A percentile compares a stretch with the other conserved stretches of the same genome.
Conservation (phyloP, 2,888 invertebrate species). For the Andrena haemorrhoa region DNA sequence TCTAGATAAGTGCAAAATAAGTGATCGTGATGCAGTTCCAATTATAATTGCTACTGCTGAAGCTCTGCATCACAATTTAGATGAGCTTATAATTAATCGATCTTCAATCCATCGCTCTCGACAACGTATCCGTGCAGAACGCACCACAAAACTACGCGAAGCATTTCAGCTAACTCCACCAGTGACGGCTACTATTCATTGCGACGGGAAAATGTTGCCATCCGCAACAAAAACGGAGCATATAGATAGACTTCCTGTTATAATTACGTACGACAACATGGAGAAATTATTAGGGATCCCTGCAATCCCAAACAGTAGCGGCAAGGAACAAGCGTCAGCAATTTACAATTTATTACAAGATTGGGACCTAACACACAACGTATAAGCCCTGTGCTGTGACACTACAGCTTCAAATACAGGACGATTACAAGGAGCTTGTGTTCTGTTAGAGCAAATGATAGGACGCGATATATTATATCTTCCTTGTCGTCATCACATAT, state of each 20-base stretch:
- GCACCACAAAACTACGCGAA: background rate
- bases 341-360: slow-evolving; percentile 17
- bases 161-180: background rate
- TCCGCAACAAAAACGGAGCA: slow-evolving; percentile 1
- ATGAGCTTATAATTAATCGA: background rate
- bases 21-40: too few relatives aligned
- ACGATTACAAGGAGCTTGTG: slow-evolving; percentile 48
- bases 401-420: slow-evolving; percentile 23
- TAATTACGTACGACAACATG: slow-evolving; percentile 1
- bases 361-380: slow-evolving; percentile 17
- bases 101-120: slow-evolving; percentile 2
- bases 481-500: slow-evolving; percentile 27
- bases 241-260: slow-evolving; percentile 11
- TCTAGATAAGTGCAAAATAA: too few relatives aligned
- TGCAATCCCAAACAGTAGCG: background rate
- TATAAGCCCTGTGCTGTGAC: slow-evolving; percentile 20
- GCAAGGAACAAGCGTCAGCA: slow-evolving; percentile 8
- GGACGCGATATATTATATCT: slow-evolving; percentile 69
- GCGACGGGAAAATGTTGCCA: slow-evolving; percentile 24
- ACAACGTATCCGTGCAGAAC: slow-evolving; percentile 1
- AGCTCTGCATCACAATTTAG: background rate
- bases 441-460: slow-evolving; percentile 43
- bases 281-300: slow-evolving; percentile 29
- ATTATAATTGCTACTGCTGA: slow-evolving; percentile 14
- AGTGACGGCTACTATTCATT: background rate